Percentiles rank a stretch among this genome's conserved stretches.
These are phyloP conservation scores for Trinectes maculatus DNA, from an alignment of 2,113 vertebrate genomes.

Conservation along the genomic window DNA sequence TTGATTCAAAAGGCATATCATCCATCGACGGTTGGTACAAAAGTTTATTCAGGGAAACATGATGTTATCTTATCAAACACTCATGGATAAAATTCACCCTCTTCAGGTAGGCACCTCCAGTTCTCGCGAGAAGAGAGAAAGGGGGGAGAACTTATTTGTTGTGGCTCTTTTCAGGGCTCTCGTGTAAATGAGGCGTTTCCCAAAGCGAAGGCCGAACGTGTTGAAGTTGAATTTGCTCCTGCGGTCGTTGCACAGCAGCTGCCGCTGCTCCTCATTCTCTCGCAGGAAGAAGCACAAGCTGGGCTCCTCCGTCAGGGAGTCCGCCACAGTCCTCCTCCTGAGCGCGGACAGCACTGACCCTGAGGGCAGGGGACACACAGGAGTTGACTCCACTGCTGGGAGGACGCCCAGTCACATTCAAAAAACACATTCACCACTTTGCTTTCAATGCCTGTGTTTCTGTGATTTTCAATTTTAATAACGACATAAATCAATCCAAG, in stretches of 20 bases:
- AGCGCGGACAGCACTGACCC: slow-evolving; percentile 37
- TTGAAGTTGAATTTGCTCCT: slow-evolving; percentile 84
- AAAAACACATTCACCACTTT: too few relatives aligned
- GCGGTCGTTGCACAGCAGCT: slow-evolving; percentile 78
- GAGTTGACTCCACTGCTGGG: not conserved
- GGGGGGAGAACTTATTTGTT: slow-evolving; percentile 39
- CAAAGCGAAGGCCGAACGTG: slow-evolving; percentile 82
- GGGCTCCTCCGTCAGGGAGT: slow-evolving; percentile 56
- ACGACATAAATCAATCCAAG: too few relatives aligned
- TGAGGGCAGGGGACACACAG: slow-evolving; percentile 19
- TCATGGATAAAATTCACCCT: not conserved
- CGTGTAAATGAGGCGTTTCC: slow-evolving; percentile 70
- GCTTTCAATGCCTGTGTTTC: too few relatives aligned
- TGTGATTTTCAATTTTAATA: too few relatives aligned
- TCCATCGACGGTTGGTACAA: slow-evolving; percentile 31
- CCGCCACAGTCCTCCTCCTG: slow-evolving; percentile 17
- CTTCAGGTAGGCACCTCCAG: slow-evolving; percentile 57
- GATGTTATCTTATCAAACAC: not conserved
- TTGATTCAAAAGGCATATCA: slow-evolving; percentile 1
- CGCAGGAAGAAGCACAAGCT: slow-evolving; percentile 77
- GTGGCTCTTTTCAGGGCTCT: slow-evolving; percentile 28
- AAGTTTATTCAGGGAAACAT: slow-evolving; percentile 50
- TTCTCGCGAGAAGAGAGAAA: slow-evolving; percentile 64
- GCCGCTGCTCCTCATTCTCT: slow-evolving; percentile 68
- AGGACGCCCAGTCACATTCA: too few relatives aligned